Evolutionary conservation across 2,797 vertebrate genomes (phyloP), one percentile per base, ranked within the genome.

Genomic region (Thaleichthys pacificus): DNA sequence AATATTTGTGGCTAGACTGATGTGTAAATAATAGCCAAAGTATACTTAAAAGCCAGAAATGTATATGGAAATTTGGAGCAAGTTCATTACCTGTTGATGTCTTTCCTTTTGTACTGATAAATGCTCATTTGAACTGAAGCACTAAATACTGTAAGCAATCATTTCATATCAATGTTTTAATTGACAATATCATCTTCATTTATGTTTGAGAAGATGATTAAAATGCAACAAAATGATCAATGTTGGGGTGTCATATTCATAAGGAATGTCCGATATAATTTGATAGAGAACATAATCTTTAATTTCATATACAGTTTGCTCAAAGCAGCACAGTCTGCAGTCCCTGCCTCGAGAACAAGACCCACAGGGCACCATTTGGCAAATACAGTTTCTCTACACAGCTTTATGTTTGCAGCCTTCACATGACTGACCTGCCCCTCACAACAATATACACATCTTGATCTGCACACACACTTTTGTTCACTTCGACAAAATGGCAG

Each of bases 271-370:
- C 12, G 7, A 28, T 54, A 4, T 15, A 28, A 82, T 69, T 76
- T 68, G 84, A 83, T 89, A 92, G 87, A 92, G 91, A 94, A 94
- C 89, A 89, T 89, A 88, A 87, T 78, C 83, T 89, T 96, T 96
- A 95, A 95, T 95, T 94, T 69, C 79, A 64, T 88, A 86, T 81
- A 80, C 86, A 24, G 82, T 75, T 81, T 91, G 90, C 91, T 92
- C 82, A 92, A 91, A 91, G 89, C 93, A 94, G 91, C 89, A 93
- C 93, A 89, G 88, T 93, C 90, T 85, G 88, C 88, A 84, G 87
- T 92, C 88, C 86, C 87, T 17, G 66, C 68, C 17, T 75, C 82
- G 69, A 74, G 72, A 66, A 49, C 68, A 62, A 94, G 88, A 93
- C 89, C 90, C 84, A 90, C 80, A 86, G 85, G 89, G 88, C 89